A percentile compares a stretch with the other conserved stretches of the same genome.
These are phyloP conservation scores for Calyptommatus sinebrachiatus DNA, from an alignment of 2,113 vertebrate species.

Conservation along the genomic window DNA sequence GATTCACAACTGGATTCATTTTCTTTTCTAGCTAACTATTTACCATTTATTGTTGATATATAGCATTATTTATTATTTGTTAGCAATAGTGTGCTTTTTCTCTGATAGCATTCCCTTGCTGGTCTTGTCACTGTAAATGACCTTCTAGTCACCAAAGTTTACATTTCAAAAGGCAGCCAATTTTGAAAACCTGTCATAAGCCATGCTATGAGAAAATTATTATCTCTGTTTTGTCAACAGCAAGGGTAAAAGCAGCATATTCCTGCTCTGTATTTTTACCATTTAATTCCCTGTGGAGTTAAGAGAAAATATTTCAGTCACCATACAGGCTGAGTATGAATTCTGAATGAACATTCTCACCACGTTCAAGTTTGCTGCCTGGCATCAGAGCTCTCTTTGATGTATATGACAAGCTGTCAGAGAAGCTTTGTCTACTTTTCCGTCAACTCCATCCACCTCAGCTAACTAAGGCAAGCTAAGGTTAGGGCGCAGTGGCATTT, in stretches of 20 bases:
- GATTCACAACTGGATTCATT: neutral
- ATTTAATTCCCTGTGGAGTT: constrained; percentile 16
- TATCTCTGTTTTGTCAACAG: constrained; percentile 14
- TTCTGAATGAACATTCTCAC: constrained; percentile 19
- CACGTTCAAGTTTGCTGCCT: constrained; percentile 21
- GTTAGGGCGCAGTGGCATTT: neutral
- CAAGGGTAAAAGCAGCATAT: neutral
- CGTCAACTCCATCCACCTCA: neutral
- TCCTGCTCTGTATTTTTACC: constrained; percentile 9
- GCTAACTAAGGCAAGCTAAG: neutral
- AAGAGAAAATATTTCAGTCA: constrained; percentile 15
- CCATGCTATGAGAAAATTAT: constrained; percentile 1
- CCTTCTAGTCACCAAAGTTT: constrained; percentile 2
- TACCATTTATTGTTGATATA: constrained; percentile 2
- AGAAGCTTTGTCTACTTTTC: constrained; percentile 16
- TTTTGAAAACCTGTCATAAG: constrained; percentile 8
- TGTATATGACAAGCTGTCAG: constrained; percentile 29
- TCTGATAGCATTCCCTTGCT: neutral
- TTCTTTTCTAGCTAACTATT: neutral
- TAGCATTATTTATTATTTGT: neutral
- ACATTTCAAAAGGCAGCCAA: constrained; percentile 6
- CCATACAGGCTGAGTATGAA: neutral
- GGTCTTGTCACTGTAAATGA: neutral
- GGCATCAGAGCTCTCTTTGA: constrained; percentile 18
- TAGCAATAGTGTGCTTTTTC: neutral